Base-by-base conservation (phyloP, 2,797 vertebrate species). In the Syngnathus acus region DNA sequence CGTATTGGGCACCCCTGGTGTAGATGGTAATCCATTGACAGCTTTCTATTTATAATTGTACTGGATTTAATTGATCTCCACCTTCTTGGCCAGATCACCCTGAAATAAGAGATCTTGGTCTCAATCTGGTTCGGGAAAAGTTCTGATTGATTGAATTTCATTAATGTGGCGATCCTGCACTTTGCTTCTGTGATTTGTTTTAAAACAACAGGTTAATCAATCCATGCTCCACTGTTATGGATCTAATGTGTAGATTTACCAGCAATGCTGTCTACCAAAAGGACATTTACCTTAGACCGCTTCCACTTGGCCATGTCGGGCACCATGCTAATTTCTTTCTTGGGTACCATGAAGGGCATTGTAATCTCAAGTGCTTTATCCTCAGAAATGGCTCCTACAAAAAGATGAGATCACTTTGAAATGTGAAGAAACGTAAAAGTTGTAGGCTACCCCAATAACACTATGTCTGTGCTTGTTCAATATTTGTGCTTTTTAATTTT, bases 291-390 rank as follows among this genome's bases (percentile, higher is more conserved):
- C 40, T 97, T 95, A 58, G 97, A 99, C 10, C 93, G 87, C 67
- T 95, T 99, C 97, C 97, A 99, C 79, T 98, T 99, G 69, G 90
- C 92, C 97, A 99, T 99, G 83, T 98, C 95, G 0, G 94, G 90
- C 53, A 97, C 94, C 82, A 94, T 92, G 66, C 92, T 94, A 83
- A 99, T 98, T 85, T 98, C 96, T 79, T 98, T 99, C 82, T 89
- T 95, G 23, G 97, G 97, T 62, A 97, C 76, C 85, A 94, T 90
- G 82, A 93, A 99, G 82, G 64, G 87, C 5, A 78, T 61, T 23
- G 80, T 70, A 37, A 54, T 68, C 32, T 90, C 76, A 77, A 86
- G 73, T 23, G 80, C 21, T 59, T 86, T 87, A 81, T 93, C 92
- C 83, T 95, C 93, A 51, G 85, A 68, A 68, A 89, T 86, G 70